Evolutionary conservation across 2,797 vertebrate genomes (phyloP), one percentile per base, ranked within the genome.

Genomic region (Sardinella longiceps): DNA sequence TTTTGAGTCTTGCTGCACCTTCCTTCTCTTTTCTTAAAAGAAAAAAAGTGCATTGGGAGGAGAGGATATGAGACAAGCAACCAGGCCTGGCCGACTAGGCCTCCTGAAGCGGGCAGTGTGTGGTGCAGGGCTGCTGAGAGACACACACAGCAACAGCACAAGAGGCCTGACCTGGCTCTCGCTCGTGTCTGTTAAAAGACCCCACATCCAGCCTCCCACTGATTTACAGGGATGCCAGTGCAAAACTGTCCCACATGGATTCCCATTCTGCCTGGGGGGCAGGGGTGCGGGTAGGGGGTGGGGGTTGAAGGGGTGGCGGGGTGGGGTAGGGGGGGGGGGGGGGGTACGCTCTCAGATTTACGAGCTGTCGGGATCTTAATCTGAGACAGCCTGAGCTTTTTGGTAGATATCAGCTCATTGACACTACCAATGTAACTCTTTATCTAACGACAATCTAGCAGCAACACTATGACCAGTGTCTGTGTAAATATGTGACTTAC

Each of bases 231-330:
- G 92, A 94, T 94, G 93, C 93, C 94, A 92, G 90, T 77, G 92
- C 88, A 95, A 95, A 95, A 92, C 93, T 94, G 92, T 94, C 93
- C 93, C 94, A 95, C 92, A 94, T 95, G 94, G 92, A 87, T 91
- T 87, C 90, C 87, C 83, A 90, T 86, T 89, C 86, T 87, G 82
- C 90, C 90, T 86, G 60, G 81, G 70, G 82, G 90, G 90, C 84
- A 87, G 91, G 89, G 90, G 89, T 92, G 88, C 28, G 66, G 48
- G 81, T 48, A n/a, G 88, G 87, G 90, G 90, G 89, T 86, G 87
- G 90, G 91, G 88, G 90, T 89, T n/a, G n/a, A 45, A 3, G 43
- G 43, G 43, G 91, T 88, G 80, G 90, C 89, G 90, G 46, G 81
- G 58, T 81, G 81, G 58, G 81, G 56, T 74, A 63, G 83, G 81